Percentiles rank a stretch among this genome's conserved stretches.
Evolutionary conservation across 2,113 vertebrate species (phyloP).

Genomic region (rat (Rattus norvegicus)): GRCr8 NC_086026.1:15953001-15953500

Average conservation of each 20-base stretch:
- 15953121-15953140: neutral
- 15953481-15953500: neutral
- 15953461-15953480: neutral
- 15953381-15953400: neutral
- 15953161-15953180: neutral
- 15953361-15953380: neutral
- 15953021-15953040: neutral
- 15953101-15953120: neutral
- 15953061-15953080: neutral
- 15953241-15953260: neutral
- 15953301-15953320: neutral
- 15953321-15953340: conserved; percentile 21
- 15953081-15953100: neutral
- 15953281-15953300: neutral
- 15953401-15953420: neutral
- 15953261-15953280: neutral
- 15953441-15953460: neutral
- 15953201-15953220: no score
- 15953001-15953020: neutral
- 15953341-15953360: neutral
- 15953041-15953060: neutral
- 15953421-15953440: neutral
- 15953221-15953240: neutral
- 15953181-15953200: neutral
- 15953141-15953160: neutral